Conservation (phyloP, 2,888 invertebrate species). For the Cactoblastis cactorum region DNA sequence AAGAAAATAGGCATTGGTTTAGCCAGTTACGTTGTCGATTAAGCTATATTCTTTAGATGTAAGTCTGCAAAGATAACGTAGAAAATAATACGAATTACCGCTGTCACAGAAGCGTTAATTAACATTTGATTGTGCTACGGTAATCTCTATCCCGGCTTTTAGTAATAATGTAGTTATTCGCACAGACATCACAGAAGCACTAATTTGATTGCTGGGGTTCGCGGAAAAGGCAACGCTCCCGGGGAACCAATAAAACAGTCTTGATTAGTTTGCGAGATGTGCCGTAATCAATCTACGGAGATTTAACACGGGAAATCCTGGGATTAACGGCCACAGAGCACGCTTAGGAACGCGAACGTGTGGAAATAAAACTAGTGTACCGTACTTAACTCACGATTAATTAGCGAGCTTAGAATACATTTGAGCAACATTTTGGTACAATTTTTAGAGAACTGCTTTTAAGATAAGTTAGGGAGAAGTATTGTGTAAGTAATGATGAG, state of each 20-base stretch:
- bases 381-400: neutral
- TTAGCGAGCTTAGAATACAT: neutral
- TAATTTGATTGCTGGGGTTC: slow-evolving; percentile 1
- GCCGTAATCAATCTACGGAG: slow-evolving; percentile 2
- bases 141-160: neutral
- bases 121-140: neutral
- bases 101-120: too few species aligned
- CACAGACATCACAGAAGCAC: neutral
- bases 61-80: too few species aligned
- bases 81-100: too few species aligned
- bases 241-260: neutral
- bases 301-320: neutral
- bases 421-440: neutral
- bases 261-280: neutral
- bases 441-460: too few species aligned
- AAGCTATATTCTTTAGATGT: too few species aligned
- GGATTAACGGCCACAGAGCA: neutral
- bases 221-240: neutral
- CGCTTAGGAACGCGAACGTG: neutral
- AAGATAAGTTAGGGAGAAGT: too few species aligned
- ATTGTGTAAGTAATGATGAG: too few species aligned
- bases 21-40: too few species aligned
- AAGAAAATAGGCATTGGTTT: too few species aligned
- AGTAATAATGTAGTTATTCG: neutral
- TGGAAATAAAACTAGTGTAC: neutral